Percentiles rank a stretch among this genome's conserved stretches.
Evolutionary conservation across 2,797 vertebrate genomes (phyloP).

Genomic region (Thripadectes ignobilis): DNA sequence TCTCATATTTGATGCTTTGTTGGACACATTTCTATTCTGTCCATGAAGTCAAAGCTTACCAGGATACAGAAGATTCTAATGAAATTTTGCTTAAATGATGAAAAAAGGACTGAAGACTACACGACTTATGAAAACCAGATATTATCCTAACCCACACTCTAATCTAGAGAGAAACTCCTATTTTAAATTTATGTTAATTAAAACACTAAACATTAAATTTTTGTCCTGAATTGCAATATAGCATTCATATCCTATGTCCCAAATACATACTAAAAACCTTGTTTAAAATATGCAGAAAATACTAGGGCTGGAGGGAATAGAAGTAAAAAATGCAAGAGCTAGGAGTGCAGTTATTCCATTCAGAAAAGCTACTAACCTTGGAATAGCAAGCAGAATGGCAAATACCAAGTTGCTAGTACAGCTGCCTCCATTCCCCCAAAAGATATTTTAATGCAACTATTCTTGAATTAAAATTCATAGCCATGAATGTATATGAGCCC

Average conservation of each 20-base stretch:
- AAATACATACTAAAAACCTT: constrained; percentile 27
- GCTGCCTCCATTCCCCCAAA: neutral
- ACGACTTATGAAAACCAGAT: neutral
- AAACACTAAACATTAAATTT: neutral
- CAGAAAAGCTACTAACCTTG: neutral
- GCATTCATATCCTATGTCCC: neutral
- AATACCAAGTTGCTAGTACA: neutral
- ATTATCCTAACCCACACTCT: neutral
- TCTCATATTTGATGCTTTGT: neutral
- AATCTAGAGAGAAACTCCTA: neutral
- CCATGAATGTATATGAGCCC: neutral
- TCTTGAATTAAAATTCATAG: neutral
- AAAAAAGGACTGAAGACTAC: neutral
- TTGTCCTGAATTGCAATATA: neutral
- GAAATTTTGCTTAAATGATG: neutral
- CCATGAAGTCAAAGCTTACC: neutral
- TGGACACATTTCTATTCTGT: neutral
- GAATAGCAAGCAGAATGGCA: neutral
- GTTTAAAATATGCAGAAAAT: neutral
- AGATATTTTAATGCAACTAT: neutral
- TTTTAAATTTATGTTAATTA: neutral
- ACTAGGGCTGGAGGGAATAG: neutral
- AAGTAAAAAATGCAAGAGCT: neutral
- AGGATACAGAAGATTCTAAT: neutral
- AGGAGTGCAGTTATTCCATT: neutral